Conservation (phyloP, 2,113 vertebrate species). For the Bos indicus region DNA sequence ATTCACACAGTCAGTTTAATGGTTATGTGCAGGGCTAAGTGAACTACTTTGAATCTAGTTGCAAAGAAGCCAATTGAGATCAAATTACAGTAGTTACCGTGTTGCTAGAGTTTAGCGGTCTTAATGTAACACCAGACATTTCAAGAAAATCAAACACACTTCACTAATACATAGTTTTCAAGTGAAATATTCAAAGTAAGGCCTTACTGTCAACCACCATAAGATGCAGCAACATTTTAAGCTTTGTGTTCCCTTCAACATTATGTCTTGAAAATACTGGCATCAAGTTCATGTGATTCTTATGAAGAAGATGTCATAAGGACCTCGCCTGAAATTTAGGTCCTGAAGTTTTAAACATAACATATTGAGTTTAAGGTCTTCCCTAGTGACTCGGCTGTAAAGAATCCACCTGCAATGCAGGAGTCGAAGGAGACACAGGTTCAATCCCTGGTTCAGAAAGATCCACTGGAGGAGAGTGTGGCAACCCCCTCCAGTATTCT, state of each 20-base stretch:
- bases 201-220: not conserved
- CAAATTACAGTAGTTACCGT: not conserved
- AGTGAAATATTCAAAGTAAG: not conserved
- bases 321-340: not conserved
- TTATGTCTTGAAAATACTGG: conserved; percentile 15
- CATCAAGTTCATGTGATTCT: conserved; percentile 8
- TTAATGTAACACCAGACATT: not conserved
- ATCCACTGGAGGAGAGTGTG: not conserved
- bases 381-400: not conserved
- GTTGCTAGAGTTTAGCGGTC: not conserved
- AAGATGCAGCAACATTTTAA: conserved; percentile 2
- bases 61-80: not conserved
- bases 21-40: not conserved
- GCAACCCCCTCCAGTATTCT: not conserved
- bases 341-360: not conserved
- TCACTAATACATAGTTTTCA: not conserved
- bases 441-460: not conserved
- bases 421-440: not conserved
- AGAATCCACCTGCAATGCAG: not conserved
- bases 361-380: not conserved
- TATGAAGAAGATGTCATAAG: not conserved
- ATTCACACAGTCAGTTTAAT: conserved; percentile 53
- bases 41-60: conserved; percentile 4
- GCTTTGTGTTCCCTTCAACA: conserved; percentile 21
- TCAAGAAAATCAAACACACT: not conserved